Base-by-base conservation (phyloP, 1,140 invertebrate species). In the Holcopasites calliopsidis region DNA sequence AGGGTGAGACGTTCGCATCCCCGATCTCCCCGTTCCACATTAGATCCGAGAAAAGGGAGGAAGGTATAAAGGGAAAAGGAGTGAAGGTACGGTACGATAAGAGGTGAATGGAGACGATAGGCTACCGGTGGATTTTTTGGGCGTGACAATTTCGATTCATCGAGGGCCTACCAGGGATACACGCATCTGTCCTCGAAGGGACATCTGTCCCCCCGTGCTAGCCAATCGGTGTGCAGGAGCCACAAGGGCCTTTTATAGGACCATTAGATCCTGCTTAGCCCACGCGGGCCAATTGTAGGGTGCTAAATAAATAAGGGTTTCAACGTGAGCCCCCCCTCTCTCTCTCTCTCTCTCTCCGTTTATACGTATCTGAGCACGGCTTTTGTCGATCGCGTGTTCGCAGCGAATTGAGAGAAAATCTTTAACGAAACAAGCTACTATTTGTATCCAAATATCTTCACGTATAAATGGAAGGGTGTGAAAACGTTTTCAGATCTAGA, bases 251-350 rank as follows among this genome's bases (percentile, higher is more conserved):
- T 88, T 91, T 91, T 91, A 91, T 88, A 90, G 87, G 84, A 84
- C 89, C 87, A 92, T 92, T 92, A 92, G 90, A 92, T 91, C 88
- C 89, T 92, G 90, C 88, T 92, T 92, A 92, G 89, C 76, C 75
- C 65, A 62, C 58, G 83, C 86, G 85, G 86, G 86, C 90, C 90
- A 91, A 91, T 91, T 90, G 89, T 87, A 90, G 88, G 88, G 88
- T 91, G 89, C 87, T 92, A 90, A 91, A 91, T 91, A 91, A 92
- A 92, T 91, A 92, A 90, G 88, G 89, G 87, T 87, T 87, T 82
- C 78, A 64, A 80, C 26, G 11, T 40, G 40, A 21, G 16, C 8
- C 58, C 33, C 33, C 40, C 38, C 23, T 42, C 18, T 18, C 26
- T 35, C 13, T n/a, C n/a, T n/a, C n/a, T n/a, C n/a, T n/a, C n/a